phyloP scores from a whole-genome alignment of 2,797 vertebrate species.

The Poecilia gillii region DNA sequence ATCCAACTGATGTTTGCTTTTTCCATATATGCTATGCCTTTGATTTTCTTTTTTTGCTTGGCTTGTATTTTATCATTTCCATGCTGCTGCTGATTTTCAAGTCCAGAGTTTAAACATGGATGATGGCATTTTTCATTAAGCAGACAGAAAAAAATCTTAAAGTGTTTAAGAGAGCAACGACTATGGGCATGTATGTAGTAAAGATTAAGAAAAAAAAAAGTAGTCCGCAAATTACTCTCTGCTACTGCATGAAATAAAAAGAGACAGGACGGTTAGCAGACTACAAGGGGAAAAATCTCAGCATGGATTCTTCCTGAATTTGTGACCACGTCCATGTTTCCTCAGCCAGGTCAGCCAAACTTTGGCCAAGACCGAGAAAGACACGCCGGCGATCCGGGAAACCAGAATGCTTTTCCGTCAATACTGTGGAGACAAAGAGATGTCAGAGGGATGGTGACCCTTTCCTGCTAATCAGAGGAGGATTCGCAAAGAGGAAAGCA shows the following conservation, averaged over 20 bases:
- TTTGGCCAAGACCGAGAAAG: constrained; percentile 40
- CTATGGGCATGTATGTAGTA: neutral
- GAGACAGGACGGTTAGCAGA: constrained; percentile 22
- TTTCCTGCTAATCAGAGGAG: constrained; percentile 72
- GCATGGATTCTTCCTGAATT: constrained; percentile 69
- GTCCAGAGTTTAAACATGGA: constrained; percentile 33
- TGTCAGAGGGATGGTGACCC: constrained; percentile 73
- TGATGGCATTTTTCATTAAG: constrained; percentile 50
- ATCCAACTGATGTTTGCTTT: constrained; percentile 36
- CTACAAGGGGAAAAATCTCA: constrained; percentile 48
- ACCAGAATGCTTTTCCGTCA: constrained; percentile 68
- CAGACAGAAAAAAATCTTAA: constrained; percentile 12
- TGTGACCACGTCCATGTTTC: constrained; percentile 54
- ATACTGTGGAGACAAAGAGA: constrained; percentile 73
- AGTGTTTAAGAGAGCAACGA: constrained; percentile 21
- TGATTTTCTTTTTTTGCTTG: constrained; percentile 27
- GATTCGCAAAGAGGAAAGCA: constrained; percentile 64
- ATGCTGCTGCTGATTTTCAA: constrained; percentile 39
- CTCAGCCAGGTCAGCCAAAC: constrained; percentile 44
- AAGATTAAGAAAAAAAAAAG: neutral
- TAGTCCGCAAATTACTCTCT: neutral
- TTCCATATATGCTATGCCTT: constrained; percentile 29
- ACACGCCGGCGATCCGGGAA: constrained; percentile 59
- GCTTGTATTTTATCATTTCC: constrained; percentile 44
- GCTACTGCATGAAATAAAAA: constrained; percentile 34